These are phyloP conservation scores for Pelusios castaneus DNA, from an alignment of 2,113 vertebrate species.

Conservation along the genomic window DNA sequence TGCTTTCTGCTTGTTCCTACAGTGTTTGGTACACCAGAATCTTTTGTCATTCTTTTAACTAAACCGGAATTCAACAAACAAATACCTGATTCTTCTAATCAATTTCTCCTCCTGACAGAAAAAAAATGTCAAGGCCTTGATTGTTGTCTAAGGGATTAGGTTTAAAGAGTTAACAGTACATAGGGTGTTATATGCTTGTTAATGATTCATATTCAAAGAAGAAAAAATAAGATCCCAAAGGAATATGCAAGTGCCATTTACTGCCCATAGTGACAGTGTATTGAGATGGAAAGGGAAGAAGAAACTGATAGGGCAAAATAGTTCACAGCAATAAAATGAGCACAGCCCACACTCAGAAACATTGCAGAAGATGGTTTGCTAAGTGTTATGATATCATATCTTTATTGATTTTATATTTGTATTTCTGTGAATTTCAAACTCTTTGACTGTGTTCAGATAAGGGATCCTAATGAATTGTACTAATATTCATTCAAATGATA, in stretches of 20 bases:
- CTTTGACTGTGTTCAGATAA: neutral
- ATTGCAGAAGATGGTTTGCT: neutral
- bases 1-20: neutral
- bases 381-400: neutral
- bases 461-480: neutral
- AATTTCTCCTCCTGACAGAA: neutral
- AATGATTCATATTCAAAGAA: neutral
- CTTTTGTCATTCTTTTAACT: neutral
- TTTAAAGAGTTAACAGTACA: neutral
- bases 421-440: neutral
- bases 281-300: too few species aligned
- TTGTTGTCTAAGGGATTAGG: neutral
- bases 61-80: neutral
- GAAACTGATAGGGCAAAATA: too few species aligned
- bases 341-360: neutral
- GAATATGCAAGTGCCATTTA: too few species aligned
- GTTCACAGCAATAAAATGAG: neutral
- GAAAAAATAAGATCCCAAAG: neutral
- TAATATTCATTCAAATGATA: neutral
- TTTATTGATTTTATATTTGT: neutral
- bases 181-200: neutral
- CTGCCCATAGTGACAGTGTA: too few species aligned
- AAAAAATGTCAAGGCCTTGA: neutral
- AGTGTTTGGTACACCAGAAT: accelerated
- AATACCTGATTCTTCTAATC: neutral